Evolutionary conservation across 2,113 vertebrate species (phyloP), one percentile per base, ranked within the genome.

Genomic region (Osmerus eperlanus): DNA sequence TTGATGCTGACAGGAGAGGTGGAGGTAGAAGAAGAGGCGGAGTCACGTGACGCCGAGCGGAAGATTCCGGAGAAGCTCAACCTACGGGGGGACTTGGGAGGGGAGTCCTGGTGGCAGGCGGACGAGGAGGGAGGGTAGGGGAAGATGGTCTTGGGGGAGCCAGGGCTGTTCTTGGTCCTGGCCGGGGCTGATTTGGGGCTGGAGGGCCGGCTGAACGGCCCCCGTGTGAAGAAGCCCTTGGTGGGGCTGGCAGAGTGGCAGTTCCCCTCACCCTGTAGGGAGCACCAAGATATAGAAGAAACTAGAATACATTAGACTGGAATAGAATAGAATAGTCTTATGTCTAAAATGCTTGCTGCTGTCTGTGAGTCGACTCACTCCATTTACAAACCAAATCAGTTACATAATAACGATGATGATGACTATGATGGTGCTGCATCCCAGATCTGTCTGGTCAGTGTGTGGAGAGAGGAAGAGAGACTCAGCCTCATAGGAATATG

Each of bases 31-130:
- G 51, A 69, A 13, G 67, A 6, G 16, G 72, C 71, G 23, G 94
- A 94, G 25, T 97, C 95, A 86, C 93, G 94, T 86, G 94, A 95
- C 1, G 95, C 92, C 0, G 94, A 95, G 78, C 94, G 92, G 86
- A 97, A 97, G 88, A 98, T 96, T 60, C 96, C 96, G 13, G 93
- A 96, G 91, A 98, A 96, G 85, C 95, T 98, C 91, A 96, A 91
- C 68, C 96, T 95, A 18, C 94, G 94, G 1, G 93, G 92, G 2
- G 95, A 92, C 75, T 92, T 94, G 4, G 94, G 93, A 0, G 95
- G 93, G 9, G 95, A 94, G 75, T 95, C 94, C 80, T 94, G 94
- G 74, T 91, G 91, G 3, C 16, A 11, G 29, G 63, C 0, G 18
- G 58, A 19, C 0, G 19, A 61, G 66, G 1, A 71, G 1, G 91